phyloP scores from a whole-genome alignment of 2,113 vertebrate species.

The Euleptes europaea region DNA sequence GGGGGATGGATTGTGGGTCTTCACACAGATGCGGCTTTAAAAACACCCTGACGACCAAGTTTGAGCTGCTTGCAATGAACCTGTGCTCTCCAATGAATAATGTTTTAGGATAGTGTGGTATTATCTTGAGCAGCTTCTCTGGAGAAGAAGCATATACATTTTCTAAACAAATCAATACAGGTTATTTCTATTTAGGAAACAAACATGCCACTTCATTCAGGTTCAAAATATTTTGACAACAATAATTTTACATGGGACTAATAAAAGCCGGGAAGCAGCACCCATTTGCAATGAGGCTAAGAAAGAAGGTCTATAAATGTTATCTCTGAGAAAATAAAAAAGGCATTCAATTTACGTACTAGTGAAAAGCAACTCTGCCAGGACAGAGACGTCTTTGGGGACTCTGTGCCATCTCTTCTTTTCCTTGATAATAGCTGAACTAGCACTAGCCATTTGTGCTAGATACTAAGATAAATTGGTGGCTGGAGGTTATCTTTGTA shows the following conservation, averaged over 20 bases:
- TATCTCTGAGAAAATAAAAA: constrained; percentile 27
- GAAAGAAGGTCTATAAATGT: not conserved
- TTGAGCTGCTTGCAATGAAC: too few species aligned
- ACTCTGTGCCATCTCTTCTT: constrained; percentile 28
- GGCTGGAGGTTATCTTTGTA: constrained; percentile 38
- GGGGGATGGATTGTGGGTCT: too few species aligned
- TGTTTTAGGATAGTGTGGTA: too few species aligned
- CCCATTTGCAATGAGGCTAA: not conserved
- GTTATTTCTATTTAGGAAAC: not conserved
- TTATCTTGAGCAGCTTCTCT: too few species aligned
- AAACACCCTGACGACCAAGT: too few species aligned
- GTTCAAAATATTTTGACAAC: not conserved
- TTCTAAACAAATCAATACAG: too few species aligned
- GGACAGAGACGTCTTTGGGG: constrained; percentile 4
- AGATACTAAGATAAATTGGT: constrained; percentile 46
- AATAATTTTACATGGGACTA: not conserved
- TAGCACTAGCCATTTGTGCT: constrained; percentile 25
- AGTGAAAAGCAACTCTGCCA: constrained; percentile 16
- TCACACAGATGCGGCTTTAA: too few species aligned
- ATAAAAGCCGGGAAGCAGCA: not conserved
- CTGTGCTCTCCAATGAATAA: too few species aligned
- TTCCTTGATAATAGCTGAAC: constrained; percentile 36
- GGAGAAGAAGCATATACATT: too few species aligned
- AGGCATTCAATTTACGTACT: constrained; percentile 32
- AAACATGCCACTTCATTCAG: not conserved